Base-by-base conservation (phyloP, 1,140 invertebrate species). In the Scaptomyza pallida region DNA sequence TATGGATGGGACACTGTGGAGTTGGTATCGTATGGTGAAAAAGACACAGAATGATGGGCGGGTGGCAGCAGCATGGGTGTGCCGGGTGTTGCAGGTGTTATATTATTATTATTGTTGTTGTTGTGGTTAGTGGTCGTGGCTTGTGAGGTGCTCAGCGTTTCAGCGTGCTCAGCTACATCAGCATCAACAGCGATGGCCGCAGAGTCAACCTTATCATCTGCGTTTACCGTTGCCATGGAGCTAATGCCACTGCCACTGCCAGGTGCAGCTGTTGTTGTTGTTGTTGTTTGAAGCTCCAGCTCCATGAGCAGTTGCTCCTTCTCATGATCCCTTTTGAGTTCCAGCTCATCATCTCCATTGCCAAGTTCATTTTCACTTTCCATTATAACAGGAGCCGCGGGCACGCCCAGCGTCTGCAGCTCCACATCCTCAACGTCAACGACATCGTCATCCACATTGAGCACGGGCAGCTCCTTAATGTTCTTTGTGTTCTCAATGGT, bases 401-500 rank as follows among this genome's bases (percentile, higher is more conserved):
- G 76, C 13, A 85, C 81, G 23, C 64, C 75, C 54, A 85, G 16
- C 13, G 64, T 81, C 19, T 67, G 68, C 12, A 85, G 30, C 15
- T 78, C 82, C 19, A 64, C 72, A n/a, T 89, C 78, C 16, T 85
- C 85, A 26, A 78, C 89, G 43, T 90, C 86, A 0, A 79, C 88
- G 4, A 37, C 71, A 33, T 72, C 85, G 6, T 74, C 81, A 10
- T 70, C 82, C 6, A 70, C 80, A 21, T 37, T 65, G n/a, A 90
- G 59, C 10, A 85, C 72, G 2, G 82, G 72, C 54, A 91, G 17
- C 54, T 91, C 89, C 68, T 91, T 91, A 17, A 89, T 81, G 19
- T 90, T 82, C 45, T 90, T 90, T 0, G 89, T 91, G 55, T 91
- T 91, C 64, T 91, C 91, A 57, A 89, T 83, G 5, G 90, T 91